phyloP scores from a whole-genome alignment of 2,888 invertebrate species.

The Cordylochernes scorpioides region DNA sequence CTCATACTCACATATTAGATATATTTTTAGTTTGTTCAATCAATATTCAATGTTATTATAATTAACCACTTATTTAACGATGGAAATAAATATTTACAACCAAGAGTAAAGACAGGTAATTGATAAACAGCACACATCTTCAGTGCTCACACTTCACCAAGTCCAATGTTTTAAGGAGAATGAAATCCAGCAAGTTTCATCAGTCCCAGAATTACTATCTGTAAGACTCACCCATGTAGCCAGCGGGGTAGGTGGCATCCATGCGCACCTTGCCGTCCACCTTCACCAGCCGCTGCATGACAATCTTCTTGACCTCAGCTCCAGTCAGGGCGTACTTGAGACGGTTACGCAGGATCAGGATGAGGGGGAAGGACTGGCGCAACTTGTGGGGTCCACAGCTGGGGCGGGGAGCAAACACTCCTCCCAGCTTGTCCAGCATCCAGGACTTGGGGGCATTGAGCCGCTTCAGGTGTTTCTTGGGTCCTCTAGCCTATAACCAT shows the following conservation, averaged over 20 bases:
- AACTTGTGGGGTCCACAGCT: constrained; percentile 92
- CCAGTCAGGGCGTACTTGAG: constrained; percentile 93
- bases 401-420: constrained; percentile 83
- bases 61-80: too few relatives aligned
- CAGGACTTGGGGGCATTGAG: constrained; percentile 97
- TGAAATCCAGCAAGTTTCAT: too few relatives aligned
- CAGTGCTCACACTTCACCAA: too few relatives aligned
- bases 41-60: too few relatives aligned
- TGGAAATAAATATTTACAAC: too few relatives aligned
- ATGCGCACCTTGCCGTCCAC: constrained; percentile 95
- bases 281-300: constrained; percentile 89
- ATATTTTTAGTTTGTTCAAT: too few relatives aligned
- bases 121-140: too few relatives aligned
- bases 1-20: too few relatives aligned
- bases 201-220: too few relatives aligned
- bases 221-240: constrained; percentile 73
- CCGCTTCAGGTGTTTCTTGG: constrained; percentile 98
- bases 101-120: too few relatives aligned
- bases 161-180: too few relatives aligned
- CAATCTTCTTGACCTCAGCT: constrained; percentile 85
- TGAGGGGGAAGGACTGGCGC: constrained; percentile 80
- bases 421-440: constrained; percentile 99
- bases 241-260: constrained; percentile 86
- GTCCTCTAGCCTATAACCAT: constrained; percentile 70
- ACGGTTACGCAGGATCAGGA: constrained; percentile 85